phyloP scores from a whole-genome alignment of 1,140 invertebrate species.

The Ceratosolen solmsi region DNA sequence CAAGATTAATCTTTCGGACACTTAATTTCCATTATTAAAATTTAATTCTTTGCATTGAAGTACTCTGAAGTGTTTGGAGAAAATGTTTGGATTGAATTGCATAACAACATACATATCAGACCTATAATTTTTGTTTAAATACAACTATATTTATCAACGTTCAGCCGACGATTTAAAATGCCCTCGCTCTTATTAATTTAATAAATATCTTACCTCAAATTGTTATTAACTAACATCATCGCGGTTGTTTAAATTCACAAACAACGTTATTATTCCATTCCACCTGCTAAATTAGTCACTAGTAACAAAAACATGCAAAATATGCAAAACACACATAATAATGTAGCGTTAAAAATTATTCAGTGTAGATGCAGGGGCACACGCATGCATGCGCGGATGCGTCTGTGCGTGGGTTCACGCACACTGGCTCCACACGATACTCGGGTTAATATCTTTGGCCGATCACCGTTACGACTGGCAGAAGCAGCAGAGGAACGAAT shows the following conservation, averaged over 20 bases:
- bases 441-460: conserved; percentile 56
- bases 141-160: too few species aligned
- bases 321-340: conserved; percentile 1
- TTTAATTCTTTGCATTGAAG: too few species aligned
- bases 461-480: conserved; percentile 64
- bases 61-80: not conserved
- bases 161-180: too few species aligned
- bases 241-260: not conserved
- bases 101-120: too few species aligned
- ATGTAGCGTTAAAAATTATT: not conserved
- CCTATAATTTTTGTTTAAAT: too few species aligned
- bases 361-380: conserved; percentile 1
- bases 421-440: too few species aligned
- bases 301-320: not conserved
- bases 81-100: too few species aligned
- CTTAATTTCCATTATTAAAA: not conserved
- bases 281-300: not conserved
- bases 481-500: conserved; percentile 48
- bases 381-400: not conserved
- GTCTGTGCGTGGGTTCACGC: too few species aligned
- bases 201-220: too few species aligned
- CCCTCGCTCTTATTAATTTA: too few species aligned
- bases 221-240: too few species aligned
- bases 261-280: not conserved
- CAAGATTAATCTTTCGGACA: not conserved